Evolutionary conservation across 1,140 invertebrate genomes (phyloP).

Genomic region (Zaprionus capensis): DNA sequence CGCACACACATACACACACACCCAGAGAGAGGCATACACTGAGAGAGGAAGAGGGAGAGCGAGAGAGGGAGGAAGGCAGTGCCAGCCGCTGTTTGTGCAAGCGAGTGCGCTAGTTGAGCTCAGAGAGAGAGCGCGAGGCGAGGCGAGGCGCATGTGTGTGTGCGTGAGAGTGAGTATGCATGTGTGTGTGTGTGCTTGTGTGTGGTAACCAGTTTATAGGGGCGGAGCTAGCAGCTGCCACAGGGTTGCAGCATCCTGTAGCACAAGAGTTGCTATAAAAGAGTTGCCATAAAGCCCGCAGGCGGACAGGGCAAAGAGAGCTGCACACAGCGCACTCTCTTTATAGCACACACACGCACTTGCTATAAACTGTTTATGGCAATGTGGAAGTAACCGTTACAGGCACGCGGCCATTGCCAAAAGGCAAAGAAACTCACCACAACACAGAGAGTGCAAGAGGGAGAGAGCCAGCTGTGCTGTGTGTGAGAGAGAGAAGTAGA

Average conservation of each 20-base stretch:
- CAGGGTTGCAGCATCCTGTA: slow-evolving; percentile 65
- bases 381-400: slow-evolving; percentile 30
- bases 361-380: slow-evolving; percentile 55
- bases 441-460: not conserved
- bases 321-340: not conserved
- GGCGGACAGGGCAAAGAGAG: not conserved
- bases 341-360: slow-evolving; percentile 2
- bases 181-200: slow-evolving; percentile 9
- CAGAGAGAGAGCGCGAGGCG: not conserved
- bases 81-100: slow-evolving; percentile 9
- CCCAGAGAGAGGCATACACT: not conserved
- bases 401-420: slow-evolving; percentile 44
- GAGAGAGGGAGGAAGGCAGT: no score
- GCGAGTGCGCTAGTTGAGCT: slow-evolving; percentile 32
- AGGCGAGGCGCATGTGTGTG: slow-evolving; percentile 9
- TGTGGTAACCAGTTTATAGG: slow-evolving; percentile 66
- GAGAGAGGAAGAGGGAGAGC: no score
- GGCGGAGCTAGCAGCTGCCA: slow-evolving; percentile 57
- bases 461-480: not conserved
- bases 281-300: slow-evolving; percentile 53
- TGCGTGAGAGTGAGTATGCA: not conserved
- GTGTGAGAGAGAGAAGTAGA: not conserved
- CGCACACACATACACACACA: slow-evolving; percentile 19
- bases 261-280: slow-evolving; percentile 18
- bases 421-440: slow-evolving; percentile 29